Evolutionary conservation across 2,888 invertebrate species (phyloP).

Genomic region (Luperina testacea): DNA sequence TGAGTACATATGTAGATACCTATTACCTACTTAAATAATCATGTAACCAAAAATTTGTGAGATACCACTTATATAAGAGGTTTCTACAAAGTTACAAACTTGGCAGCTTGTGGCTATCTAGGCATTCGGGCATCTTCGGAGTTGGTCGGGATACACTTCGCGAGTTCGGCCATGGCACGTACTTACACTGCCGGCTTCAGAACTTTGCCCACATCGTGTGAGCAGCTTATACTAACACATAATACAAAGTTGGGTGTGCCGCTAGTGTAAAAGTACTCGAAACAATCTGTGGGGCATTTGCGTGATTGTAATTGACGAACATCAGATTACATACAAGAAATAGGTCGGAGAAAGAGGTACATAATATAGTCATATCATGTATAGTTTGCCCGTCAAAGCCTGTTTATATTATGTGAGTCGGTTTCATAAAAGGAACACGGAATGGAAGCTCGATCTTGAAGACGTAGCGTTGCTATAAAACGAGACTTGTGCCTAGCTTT

Average conservation of each 20-base stretch:
- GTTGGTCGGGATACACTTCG: constrained; percentile 39
- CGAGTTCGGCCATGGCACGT: constrained; percentile 46
- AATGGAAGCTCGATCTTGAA: constrained; percentile 9
- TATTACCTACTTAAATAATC: not conserved
- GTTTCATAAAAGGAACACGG: not conserved
- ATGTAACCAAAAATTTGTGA: constrained; percentile 4
- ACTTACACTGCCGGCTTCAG: constrained; percentile 51
- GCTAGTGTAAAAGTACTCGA: constrained; percentile 29
- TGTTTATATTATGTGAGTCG: constrained; percentile 4
- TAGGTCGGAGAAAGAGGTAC: not conserved
- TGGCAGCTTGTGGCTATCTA: constrained; percentile 42
- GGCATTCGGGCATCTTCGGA: constrained; percentile 49
- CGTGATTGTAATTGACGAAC: constrained; percentile 18
- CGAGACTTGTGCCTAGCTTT: not conserved
- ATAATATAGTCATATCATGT: not conserved
- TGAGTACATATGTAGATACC: no score
- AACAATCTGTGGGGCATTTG: constrained; percentile 24
- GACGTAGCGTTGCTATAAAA: constrained; percentile 1
- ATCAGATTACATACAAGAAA: constrained; percentile 3
- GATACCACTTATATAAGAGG: constrained; percentile 11
- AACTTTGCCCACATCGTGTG: constrained; percentile 59
- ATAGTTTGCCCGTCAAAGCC: not conserved
- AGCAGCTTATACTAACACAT: constrained; percentile 39
- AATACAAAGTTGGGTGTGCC: constrained; percentile 37
- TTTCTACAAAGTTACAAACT: constrained; percentile 51